These are phyloP conservation scores for Apis dorsata DNA, from an alignment of 1,140 invertebrate species.

Conservation along the genomic window DNA sequence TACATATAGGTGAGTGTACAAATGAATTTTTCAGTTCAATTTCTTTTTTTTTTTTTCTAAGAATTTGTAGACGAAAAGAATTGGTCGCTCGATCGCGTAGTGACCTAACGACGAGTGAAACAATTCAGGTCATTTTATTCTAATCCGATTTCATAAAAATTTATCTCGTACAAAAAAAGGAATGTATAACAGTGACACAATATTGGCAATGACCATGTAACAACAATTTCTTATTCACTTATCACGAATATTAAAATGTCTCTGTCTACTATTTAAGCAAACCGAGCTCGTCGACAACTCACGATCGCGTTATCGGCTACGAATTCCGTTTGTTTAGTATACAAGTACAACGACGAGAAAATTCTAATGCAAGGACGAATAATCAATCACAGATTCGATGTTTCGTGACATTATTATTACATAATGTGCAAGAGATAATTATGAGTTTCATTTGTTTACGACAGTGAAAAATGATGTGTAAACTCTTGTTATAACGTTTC, in stretches of 20 bases:
- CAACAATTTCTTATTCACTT: constrained; percentile 47
- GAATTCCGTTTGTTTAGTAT: constrained; percentile 16
- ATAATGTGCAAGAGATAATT: constrained; percentile 2
- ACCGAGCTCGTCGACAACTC: constrained; percentile 13
- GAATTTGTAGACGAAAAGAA: neutral
- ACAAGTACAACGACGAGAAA: constrained; percentile 31
- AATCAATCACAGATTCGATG: constrained; percentile 19
- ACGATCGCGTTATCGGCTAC: constrained; percentile 30
- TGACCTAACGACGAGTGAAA: constrained; percentile 3
- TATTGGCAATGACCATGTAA: constrained; percentile 66
- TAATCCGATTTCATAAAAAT: constrained; percentile 66
- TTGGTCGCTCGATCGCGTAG: neutral
- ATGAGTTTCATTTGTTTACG: constrained; percentile 8
- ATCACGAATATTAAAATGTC: constrained; percentile 32
- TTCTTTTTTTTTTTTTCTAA: neutral
- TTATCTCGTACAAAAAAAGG: constrained; percentile 72
- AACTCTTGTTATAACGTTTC: neutral
- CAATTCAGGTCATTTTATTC: constrained; percentile 48
- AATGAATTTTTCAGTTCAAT: neutral
- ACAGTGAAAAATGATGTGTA: constrained; percentile 30
- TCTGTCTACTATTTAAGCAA: constrained; percentile 21
- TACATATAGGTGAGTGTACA: neutral
- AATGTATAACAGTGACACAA: constrained; percentile 73
- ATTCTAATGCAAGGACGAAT: constrained; percentile 46
- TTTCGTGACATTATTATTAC: neutral